These are phyloP conservation scores for Theristus sp. DNA, from an alignment of 2,888 invertebrate genomes.

Conservation along the genomic window DNA sequence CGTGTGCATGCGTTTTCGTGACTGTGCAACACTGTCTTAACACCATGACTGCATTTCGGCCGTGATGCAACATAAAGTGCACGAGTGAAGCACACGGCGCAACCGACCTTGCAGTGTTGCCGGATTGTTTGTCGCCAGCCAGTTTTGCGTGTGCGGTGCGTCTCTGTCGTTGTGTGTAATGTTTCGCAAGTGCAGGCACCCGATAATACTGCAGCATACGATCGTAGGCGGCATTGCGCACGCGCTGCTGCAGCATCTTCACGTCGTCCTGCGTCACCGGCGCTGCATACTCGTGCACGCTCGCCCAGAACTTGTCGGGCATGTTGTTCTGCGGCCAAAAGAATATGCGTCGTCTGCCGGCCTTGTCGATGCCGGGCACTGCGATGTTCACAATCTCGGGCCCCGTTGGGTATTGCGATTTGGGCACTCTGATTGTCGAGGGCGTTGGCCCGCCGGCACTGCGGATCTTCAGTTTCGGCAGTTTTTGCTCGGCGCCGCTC, in stretches of 20 bases:
- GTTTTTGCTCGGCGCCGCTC: neutral
- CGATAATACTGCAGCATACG: neutral
- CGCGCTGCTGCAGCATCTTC: neutral
- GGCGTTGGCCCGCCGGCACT: neutral
- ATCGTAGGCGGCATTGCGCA: neutral
- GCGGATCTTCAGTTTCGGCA: neutral
- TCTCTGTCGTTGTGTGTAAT: neutral
- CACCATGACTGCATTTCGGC: no score
- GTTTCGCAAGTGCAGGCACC: neutral
- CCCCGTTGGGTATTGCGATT: neutral
- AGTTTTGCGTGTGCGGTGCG: neutral
- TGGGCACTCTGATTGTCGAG: neutral
- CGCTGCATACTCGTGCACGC: slow-evolving; percentile 3
- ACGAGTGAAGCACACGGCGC: no score
- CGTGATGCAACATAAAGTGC: no score
- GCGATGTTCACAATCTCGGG: neutral
- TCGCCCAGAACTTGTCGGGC: slow-evolving; percentile 9
- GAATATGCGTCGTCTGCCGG: neutral
- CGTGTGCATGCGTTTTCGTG: no score
- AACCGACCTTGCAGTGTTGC: neutral
- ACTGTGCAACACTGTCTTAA: no score
- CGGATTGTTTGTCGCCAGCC: neutral
- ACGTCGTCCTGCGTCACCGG: neutral
- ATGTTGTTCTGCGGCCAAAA: slow-evolving; percentile 8
- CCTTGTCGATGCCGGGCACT: neutral